phyloP scores from a whole-genome alignment of 2,888 invertebrate species.

The Agrochola lota region DNA sequence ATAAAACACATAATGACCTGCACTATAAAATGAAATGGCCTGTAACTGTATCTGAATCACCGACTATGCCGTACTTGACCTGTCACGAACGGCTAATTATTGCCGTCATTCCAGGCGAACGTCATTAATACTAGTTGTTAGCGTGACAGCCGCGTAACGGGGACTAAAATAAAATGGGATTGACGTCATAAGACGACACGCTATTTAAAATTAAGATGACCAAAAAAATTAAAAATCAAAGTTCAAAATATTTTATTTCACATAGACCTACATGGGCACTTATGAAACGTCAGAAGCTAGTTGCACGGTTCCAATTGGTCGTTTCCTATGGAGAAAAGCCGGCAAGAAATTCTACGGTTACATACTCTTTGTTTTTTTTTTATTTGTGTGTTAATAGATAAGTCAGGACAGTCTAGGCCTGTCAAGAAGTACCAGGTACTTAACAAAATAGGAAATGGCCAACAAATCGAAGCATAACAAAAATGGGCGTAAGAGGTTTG shows the following conservation, averaged over 20 bases:
- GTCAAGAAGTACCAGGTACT: neutral
- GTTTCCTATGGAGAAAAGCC: neutral
- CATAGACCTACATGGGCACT: neutral
- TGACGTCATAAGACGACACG: slow-evolving; percentile 64
- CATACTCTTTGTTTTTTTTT: too few species aligned
- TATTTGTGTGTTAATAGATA: too few species aligned
- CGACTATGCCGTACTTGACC: slow-evolving; percentile 64
- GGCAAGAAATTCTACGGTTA: neutral
- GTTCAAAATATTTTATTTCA: neutral
- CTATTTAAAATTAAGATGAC: slow-evolving; percentile 52
- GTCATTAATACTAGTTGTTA: slow-evolving; percentile 71
- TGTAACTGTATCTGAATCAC: slow-evolving; percentile 65
- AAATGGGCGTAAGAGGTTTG: slow-evolving; percentile 60
- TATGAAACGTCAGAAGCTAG: neutral
- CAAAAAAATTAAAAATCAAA: slow-evolving; percentile 29
- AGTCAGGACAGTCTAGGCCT: neutral
- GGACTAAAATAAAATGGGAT: slow-evolving; percentile 67
- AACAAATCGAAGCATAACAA: slow-evolving; percentile 21
- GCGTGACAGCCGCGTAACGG: slow-evolving; percentile 64
- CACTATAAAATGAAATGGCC: slow-evolving; percentile 63
- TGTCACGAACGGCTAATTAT: slow-evolving; percentile 68
- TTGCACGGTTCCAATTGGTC: neutral
- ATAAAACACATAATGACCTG: slow-evolving; percentile 56
- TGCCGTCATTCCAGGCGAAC: slow-evolving; percentile 65
- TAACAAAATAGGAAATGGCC: neutral